Base-by-base conservation (phyloP, 2,888 invertebrate genomes). In the Drosophila monieri region DNA sequence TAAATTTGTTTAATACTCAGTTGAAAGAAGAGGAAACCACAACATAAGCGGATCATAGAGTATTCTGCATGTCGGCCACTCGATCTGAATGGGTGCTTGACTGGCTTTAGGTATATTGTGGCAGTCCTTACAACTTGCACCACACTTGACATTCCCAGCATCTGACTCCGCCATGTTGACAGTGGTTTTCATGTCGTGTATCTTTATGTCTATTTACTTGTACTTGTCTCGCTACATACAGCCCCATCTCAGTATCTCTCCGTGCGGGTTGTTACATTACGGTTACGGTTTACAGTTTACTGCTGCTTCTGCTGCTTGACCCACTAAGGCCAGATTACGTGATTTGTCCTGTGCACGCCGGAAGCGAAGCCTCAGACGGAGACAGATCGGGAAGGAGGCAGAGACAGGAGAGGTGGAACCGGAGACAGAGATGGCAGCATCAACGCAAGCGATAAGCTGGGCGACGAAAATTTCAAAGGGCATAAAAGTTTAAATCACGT, bases 401-500 rank as follows among this genome's bases (percentile, higher is more conserved):
- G 30, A 2, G 15, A 15, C 32, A n/a, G 49, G 25, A 9, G 15
- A 55, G 59, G 56, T 53, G 43, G 27, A 52, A 37, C 18, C 53
- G 55, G 53, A 44, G 41, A 46, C 39, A 47, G 32, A 52, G 52
- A 51, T 46, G 37, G 44, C 46, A 44, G 35, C 51, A 57, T 41
- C 32, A 49, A 37, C 64, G 37, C 23, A 15, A 43, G 59, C 43
- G 62, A 51, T 46, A 35, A 62, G 53, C 41, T 35, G 49, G 51
- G 23, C 60, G 59, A 44, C 66, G 53, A 70, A 64, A 61, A 61
- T 78, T 70, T 72, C 79, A 79, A 80, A 81, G 80, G 68, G 71
- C 80, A 80, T 85, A 67, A 55, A 83, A 81, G 75, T 81, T 81
- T 85, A 73, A 85, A 81, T 83, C 77, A 85, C 80, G 86, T 77